phyloP scores from a whole-genome alignment of 53 echinoderm and acorn worm genomes.

The Apostichopus leukothele region DNA sequence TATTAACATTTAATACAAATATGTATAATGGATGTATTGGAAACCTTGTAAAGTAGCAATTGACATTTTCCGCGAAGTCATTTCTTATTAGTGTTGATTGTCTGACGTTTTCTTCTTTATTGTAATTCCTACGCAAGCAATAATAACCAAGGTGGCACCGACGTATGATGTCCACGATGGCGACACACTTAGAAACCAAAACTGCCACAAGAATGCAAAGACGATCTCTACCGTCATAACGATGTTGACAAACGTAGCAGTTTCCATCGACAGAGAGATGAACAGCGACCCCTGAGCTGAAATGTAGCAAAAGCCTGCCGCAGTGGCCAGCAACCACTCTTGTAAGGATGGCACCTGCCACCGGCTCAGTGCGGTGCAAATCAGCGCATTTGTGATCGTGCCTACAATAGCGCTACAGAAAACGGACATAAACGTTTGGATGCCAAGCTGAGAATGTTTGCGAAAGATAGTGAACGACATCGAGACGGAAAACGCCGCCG shows the following conservation, averaged over 20 bases:
- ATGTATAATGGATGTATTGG: no score
- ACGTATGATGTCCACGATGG: conserved; percentile 36
- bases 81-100: background rate
- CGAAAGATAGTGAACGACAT: conserved; percentile 5
- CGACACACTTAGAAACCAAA: background rate
- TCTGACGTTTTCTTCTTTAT: background rate
- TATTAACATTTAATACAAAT: no score
- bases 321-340: background rate
- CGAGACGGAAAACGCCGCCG: background rate
- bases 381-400: background rate
- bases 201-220: conserved; percentile 10
- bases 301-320: conserved; percentile 1
- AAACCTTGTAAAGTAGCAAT: no score
- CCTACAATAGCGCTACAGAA: conserved; percentile 9
- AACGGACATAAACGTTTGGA: conserved; percentile 18
- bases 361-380: background rate
- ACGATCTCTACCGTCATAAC: conserved; percentile 7
- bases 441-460: conserved; percentile 8
- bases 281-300: background rate
- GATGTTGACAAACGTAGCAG: conserved; percentile 19
- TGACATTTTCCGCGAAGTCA: no score
- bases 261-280: background rate
- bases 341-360: background rate
- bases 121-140: conserved; percentile 20
- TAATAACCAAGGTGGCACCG: background rate